Evolutionary conservation across 2,113 vertebrate genomes (phyloP).

Genomic region (Tor tambroides): DNA sequence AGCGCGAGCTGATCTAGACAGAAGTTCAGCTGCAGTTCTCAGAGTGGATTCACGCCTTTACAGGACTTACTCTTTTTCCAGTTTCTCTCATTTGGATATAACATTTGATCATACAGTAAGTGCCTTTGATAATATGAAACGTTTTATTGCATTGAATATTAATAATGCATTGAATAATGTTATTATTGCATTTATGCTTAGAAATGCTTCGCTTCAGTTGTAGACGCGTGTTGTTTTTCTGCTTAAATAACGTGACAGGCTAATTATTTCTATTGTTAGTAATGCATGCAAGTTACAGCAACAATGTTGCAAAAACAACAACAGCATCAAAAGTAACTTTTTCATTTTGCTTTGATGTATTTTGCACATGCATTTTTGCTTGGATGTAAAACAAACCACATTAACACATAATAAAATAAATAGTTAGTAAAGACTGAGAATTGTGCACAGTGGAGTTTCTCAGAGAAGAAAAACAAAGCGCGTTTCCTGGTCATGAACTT

Average conservation of each 20-base stretch:
- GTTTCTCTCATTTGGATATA: not conserved
- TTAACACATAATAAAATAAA: not conserved
- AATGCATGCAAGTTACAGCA: not conserved
- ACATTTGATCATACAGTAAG: constrained; percentile 31
- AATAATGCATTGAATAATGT: not conserved
- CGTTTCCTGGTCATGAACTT: constrained; percentile 7
- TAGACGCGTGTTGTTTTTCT: not conserved
- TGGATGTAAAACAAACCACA: not conserved
- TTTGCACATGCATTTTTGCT: not conserved
- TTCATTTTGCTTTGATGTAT: not conserved
- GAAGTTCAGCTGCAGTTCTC: not conserved
- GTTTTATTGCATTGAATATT: not conserved
- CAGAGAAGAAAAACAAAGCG: not conserved
- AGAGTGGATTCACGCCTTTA: constrained; percentile 11
- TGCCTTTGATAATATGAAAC: not conserved
- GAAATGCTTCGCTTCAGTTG: not conserved
- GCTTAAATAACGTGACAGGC: no score
- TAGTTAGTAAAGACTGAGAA: not conserved
- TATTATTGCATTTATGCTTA: not conserved
- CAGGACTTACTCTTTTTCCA: not conserved
- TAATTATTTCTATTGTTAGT: not conserved
- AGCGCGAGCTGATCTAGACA: not conserved
- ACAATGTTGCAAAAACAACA: not conserved
- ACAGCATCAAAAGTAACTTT: not conserved
- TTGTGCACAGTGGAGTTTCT: not conserved